Evolutionary conservation across 2,888 invertebrate genomes (phyloP), one percentile per base, ranked within the genome.

Genomic region (Didymodactylos carnosus): DNA sequence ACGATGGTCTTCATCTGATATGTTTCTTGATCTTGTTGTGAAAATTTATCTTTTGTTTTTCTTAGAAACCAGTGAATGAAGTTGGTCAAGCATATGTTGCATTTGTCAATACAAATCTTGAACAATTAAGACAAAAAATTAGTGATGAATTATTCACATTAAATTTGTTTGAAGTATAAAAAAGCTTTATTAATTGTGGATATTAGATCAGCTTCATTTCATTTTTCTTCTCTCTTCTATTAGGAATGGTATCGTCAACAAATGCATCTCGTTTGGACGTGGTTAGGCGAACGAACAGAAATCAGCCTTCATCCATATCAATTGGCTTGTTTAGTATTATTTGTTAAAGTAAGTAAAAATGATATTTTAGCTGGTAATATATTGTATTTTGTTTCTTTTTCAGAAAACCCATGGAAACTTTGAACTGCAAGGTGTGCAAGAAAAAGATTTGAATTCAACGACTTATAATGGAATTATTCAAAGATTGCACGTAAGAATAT

Each of bases 371-470:
- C 23, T 51, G 14, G 13, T 14, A 23, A 10, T 11, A 49, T 49
- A n/a, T 14, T 39, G 5, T 19, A n/a, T 19, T 72, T 51, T 77
- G 84, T 84, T 53, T 39, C 70, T 72, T 70, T 79, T 81, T 35
- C 85, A 97, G 92, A 98, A 98, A 90, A 89, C 95, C 84, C 95
- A 94, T 86, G 92, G 94, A 70, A 97, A 98, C 85, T 98, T 97
- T 85, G 97, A 97, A 86, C 88, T 98, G 76, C 97, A 98, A 86
- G 97, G 97, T 78, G 94, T 98, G 69, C 92, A 94, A 84, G 95
- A 97, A 81, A 94, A 95, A 83, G 91, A 92, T 84, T 86, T 98
- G 75, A 94, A 94, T 86, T 92, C 92, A 76, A 94, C 94, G 86
- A 88, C 89, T 78, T 95, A 97, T 87, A 91, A 93, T 86, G 89